Evolutionary conservation across 2,113 vertebrate genomes (phyloP).

Genomic region (Callorhinus ursinus): DNA sequence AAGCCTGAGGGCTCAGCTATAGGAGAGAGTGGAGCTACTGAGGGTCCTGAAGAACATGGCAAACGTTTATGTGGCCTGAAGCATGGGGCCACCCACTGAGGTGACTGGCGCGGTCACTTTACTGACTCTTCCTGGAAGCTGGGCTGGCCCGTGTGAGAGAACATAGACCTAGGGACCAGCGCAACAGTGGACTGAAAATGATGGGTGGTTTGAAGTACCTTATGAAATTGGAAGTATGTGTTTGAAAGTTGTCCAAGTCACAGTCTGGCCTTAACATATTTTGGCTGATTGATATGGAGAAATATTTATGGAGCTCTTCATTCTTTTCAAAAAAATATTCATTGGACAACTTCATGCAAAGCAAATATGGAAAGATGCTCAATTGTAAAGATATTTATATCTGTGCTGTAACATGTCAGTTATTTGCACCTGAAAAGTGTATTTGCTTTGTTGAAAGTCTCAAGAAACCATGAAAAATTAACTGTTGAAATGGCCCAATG

Average conservation of each 20-base stretch:
- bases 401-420: neutral
- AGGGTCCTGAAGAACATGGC: neutral
- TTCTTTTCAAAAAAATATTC: conserved; percentile 61
- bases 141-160: neutral
- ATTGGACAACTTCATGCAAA: conserved; percentile 20
- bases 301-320: conserved; percentile 48
- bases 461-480: conserved; percentile 60
- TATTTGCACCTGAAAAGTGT: conserved; percentile 40
- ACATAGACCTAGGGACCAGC: neutral
- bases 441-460: conserved; percentile 53
- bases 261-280: conserved; percentile 52
- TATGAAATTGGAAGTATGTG: conserved; percentile 43
- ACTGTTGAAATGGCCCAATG: conserved; percentile 35
- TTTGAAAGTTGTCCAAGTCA: conserved; percentile 59
- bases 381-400: conserved; percentile 38
- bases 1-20: neutral
- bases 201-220: neutral
- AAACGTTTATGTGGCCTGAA: neutral
- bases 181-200: neutral
- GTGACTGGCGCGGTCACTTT: neutral
- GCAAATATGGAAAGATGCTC: conserved; percentile 54
- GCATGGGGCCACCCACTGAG: neutral
- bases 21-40: neutral
- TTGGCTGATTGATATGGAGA: conserved; percentile 53
- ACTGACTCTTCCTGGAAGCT: neutral